phyloP scores from a whole-genome alignment of 2,113 vertebrate genomes.

The Prionailurus viverrinus region DNA sequence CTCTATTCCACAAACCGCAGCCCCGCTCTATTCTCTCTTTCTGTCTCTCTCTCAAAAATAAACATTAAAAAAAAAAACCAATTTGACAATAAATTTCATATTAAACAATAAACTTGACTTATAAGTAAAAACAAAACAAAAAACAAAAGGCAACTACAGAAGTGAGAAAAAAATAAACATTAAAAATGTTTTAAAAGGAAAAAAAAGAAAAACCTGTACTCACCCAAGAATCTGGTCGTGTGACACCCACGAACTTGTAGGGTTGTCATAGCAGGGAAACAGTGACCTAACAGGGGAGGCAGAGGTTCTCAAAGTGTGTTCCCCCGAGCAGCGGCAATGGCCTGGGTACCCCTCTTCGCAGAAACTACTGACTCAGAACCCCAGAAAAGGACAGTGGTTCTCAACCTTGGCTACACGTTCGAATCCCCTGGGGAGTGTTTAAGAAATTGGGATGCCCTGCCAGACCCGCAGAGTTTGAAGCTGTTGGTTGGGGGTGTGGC shows the following conservation, averaged over 20 bases:
- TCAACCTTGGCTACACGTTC: background rate
- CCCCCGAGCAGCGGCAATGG: background rate
- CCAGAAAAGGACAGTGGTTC: background rate
- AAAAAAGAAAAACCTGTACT: too few relatives aligned
- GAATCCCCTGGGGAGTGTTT: background rate
- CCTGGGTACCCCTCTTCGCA: background rate
- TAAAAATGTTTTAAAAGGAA: rapidly evolving
- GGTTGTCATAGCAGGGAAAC: background rate
- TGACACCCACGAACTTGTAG: too few relatives aligned
- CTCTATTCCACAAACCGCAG: too few relatives aligned
- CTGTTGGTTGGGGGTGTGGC: background rate
- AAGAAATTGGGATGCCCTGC: background rate
- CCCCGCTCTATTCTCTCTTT: too few relatives aligned
- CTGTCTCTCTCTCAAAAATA: too few relatives aligned
- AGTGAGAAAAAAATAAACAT: too few relatives aligned
- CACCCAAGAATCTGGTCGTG: too few relatives aligned
- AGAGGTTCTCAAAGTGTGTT: background rate
- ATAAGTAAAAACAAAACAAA: too few relatives aligned
- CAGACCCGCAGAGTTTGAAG: background rate
- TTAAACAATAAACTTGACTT: too few relatives aligned
- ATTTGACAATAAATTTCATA: too few relatives aligned
- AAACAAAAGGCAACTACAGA: too few relatives aligned
- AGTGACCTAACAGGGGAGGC: background rate
- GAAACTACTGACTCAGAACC: background rate
- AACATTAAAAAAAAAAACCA: too few relatives aligned